Evolutionary conservation across 2,888 invertebrate species (phyloP), one percentile per base, ranked within the genome.

Genomic region (Eilema sororculum): DNA sequence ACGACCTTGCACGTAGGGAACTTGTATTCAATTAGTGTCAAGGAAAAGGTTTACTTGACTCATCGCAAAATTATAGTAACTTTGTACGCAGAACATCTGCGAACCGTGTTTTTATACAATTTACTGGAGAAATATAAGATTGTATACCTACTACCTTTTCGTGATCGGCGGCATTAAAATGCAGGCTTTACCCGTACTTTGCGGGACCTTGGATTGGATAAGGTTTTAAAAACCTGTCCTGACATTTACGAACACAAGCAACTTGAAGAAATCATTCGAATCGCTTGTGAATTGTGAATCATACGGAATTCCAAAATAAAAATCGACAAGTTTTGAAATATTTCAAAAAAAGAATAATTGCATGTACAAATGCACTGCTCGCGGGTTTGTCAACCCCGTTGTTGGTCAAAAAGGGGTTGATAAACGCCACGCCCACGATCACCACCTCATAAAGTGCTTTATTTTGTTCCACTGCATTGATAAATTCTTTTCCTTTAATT

Each of bases 11-110:
- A 61, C 74, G 63, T 41, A 60, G 20, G 33, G 71, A 57, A 66
- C 59, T 60, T 37, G 64, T 69, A 69, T 76, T 79, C 30, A 67
- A 77, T 71, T 74, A 46, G 56, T 70, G 74, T 73, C 73, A 75
- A 76, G 78, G 76, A 75, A 76, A 68, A 46, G 56, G 72, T 72
- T 75, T 73, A 69, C 72, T 56, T 75, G 69, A 76, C 65, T 75
- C 68, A 73, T 76, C 22, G 64, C 57, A 22, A 41, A 63, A 69
- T 71, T 41, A 16, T 60, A 59, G 20, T 56, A 60, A 13, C 28
- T 37, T 63, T 22, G 57, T 22, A 24, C 24, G 37, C 12, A 41
- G 9, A 62, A 62, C 25, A 56, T 62, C 30, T 22, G n/a, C 2
- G 24, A 25, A 0, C 25, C 25, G 4, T 25, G 22, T 25, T 58